A percentile compares a stretch with the other conserved stretches of the same genome.
phyloP scores from a whole-genome alignment of 2,113 vertebrate genomes.

The Regulus satrapa region DNA sequence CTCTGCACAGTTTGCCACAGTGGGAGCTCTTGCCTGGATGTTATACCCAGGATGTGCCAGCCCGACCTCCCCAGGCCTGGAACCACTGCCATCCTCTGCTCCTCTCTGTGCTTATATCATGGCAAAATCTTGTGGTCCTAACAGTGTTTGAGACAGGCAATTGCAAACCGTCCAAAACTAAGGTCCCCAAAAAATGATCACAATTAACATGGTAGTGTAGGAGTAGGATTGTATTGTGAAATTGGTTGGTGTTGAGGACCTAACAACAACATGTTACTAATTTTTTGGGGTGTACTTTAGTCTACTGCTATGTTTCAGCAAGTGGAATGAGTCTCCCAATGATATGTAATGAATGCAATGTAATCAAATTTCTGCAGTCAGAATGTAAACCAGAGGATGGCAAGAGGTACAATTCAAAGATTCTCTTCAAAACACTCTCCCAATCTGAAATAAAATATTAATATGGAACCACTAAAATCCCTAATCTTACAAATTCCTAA shows the following conservation, averaged over 20 bases:
- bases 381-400: background rate
- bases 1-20: background rate
- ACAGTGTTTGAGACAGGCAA: background rate
- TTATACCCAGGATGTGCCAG: background rate
- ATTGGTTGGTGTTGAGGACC: background rate
- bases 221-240: background rate
- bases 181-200: background rate
- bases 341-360: background rate
- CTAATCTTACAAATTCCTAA: background rate
- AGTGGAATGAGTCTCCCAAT: background rate
- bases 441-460: background rate
- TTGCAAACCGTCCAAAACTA: background rate
- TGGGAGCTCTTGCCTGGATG: background rate
- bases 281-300: background rate
- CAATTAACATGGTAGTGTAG: background rate
- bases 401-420: background rate
- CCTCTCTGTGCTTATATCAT: background rate
- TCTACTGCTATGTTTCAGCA: background rate
- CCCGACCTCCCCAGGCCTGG: background rate
- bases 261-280: background rate
- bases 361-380: background rate
- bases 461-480: background rate
- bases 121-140: background rate
- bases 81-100: background rate
- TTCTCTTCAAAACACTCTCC: background rate